phyloP scores from a whole-genome alignment of 2,113 vertebrate genomes.

The Passer montanus region DNA sequence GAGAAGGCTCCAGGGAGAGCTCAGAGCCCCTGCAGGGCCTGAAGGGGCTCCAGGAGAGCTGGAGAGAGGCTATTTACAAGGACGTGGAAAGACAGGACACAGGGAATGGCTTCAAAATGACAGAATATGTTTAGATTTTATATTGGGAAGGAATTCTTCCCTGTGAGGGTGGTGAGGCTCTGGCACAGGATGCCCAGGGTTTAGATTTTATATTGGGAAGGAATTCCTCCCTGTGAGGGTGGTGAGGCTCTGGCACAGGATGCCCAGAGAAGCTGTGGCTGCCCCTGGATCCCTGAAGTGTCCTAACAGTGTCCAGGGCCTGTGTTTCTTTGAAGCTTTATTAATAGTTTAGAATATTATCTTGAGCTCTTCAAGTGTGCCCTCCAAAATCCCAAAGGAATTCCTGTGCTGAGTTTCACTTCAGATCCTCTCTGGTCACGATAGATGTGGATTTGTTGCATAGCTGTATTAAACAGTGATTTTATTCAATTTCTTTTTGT shows the following conservation, averaged over 20 bases:
- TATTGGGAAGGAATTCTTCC: accelerated
- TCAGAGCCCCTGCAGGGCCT: background rate
- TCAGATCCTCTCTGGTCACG: background rate
- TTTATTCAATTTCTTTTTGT: background rate
- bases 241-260: accelerated
- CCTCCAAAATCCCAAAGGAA: background rate
- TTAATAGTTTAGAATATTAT: background rate
- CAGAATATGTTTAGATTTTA: no score
- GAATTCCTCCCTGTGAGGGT: accelerated
- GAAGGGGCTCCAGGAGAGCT: background rate
- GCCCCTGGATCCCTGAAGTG: background rate
- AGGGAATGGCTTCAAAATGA: background rate
- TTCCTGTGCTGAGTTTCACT: background rate
- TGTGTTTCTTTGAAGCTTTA: background rate
- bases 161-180: accelerated
- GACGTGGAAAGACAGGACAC: background rate
- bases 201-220: no score
- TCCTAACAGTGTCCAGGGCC: no score
- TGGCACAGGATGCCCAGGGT: background rate
- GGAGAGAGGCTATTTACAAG: background rate
- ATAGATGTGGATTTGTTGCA: background rate
- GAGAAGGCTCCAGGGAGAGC: background rate
- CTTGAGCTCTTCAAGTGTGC: accelerated
- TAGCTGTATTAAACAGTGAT: background rate
- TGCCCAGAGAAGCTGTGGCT: background rate